Base-by-base conservation (phyloP, 2,888 invertebrate genomes). In the Uropetala carovei region DNA sequence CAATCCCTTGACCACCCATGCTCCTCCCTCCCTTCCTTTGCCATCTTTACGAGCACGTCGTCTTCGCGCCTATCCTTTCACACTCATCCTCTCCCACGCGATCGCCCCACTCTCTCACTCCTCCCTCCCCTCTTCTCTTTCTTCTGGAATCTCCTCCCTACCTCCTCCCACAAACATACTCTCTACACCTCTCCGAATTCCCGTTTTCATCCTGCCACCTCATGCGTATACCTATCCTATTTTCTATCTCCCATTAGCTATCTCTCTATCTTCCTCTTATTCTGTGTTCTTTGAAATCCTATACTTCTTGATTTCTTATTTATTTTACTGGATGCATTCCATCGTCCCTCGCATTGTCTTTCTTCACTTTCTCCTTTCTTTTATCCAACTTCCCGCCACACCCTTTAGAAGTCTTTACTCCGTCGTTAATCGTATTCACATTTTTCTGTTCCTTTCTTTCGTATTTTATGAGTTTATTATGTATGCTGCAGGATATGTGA, bases 31-130 rank as follows among this genome's bases (percentile, higher is more conserved):
- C 43, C 43, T 43, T 43, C 43, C 75, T 75, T 27, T 22, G n/a
- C 68, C 68, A 68, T 68, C 75, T 75, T 75, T 75, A 75, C 75
- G 75, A 75, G 75, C 27, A 27, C 75, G 13, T 68, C 68, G 9
- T n/a, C 68, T 75, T 75, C 75, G 75, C 75, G 75, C 75, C 75
- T 75, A 75, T 27, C 75, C 75, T 27, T 75, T 27, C 75, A 75
- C 75, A 27, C 75, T 75, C 75, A 75, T 27, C 22, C 75, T 22
- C 75, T 75, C 75, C 75, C 75, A 75, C 75, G 22, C 75, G 75
- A 13, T 18, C 75, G 9, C 13, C 11, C 27, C 75, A 27, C 27
- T 11, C 75, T 27, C n/a, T 18, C 18, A 18, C n/a, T 5, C 22
- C 5, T 18, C 3, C 16, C 14, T 18, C 68, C n/a, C 10, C 9